A percentile compares a stretch with the other conserved stretches of the same genome.
Evolutionary conservation across 1,140 invertebrate species (phyloP).

Genomic region (Orius insidiosus): DNA sequence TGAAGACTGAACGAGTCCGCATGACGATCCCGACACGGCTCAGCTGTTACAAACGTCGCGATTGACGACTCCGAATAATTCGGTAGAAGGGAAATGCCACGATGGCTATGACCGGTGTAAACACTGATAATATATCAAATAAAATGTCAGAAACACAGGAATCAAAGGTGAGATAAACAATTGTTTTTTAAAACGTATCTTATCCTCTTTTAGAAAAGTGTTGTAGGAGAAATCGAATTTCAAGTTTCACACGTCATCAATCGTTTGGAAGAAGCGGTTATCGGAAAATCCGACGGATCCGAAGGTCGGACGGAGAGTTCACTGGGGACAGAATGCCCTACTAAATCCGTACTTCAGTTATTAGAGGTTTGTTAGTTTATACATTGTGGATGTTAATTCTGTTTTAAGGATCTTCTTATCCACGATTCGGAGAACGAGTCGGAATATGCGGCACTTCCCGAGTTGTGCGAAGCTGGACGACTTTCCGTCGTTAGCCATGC

Average conservation of each 20-base stretch:
- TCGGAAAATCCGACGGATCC: slow-evolving; percentile 14
- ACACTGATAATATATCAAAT: slow-evolving; percentile 3
- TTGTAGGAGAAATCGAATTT: slow-evolving; percentile 37
- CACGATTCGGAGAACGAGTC: slow-evolving; percentile 27
- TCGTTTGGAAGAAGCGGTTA: slow-evolving; percentile 40
- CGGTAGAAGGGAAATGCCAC: slow-evolving; percentile 3
- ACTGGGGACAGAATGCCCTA: background rate
- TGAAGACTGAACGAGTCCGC: no score
- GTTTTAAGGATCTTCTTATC: slow-evolving; percentile 30
- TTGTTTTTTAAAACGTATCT: background rate
- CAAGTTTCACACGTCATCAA: slow-evolving; percentile 47
- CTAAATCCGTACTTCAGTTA: background rate
- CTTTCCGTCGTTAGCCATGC: slow-evolving; percentile 54
- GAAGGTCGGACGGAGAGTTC: background rate
- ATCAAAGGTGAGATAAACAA: background rate
- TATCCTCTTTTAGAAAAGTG: slow-evolving; percentile 16
- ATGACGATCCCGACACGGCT: no score
- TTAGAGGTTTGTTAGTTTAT: slow-evolving; percentile 7
- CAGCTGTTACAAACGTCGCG: no score
- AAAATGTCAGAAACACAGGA: slow-evolving; percentile 8
- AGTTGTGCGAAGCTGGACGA: slow-evolving; percentile 39
- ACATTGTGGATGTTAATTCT: slow-evolving; percentile 1
- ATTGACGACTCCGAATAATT: background rate
- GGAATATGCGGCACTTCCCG: slow-evolving; percentile 28
- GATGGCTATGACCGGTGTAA: slow-evolving; percentile 11